Conservation (phyloP, 2,888 invertebrate species). For the Lepidonotus clava region DNA sequence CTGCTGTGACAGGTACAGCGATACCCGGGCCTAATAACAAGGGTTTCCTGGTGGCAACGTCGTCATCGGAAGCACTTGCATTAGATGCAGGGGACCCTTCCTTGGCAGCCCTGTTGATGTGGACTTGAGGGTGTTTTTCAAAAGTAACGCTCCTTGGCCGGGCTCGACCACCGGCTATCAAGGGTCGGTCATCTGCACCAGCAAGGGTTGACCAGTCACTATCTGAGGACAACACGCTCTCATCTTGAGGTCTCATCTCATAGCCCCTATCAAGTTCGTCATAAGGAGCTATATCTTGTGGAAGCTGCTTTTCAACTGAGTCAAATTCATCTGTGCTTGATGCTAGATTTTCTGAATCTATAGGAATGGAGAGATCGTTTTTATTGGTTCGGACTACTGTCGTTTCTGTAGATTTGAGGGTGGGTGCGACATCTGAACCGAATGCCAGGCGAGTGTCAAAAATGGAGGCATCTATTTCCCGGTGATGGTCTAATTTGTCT, state of each 20-base stretch:
- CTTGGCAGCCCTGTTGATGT: background rate
- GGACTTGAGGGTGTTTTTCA: background rate
- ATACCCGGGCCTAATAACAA: background rate
- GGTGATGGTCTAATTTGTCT: too few species aligned
- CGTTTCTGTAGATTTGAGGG: too few species aligned
- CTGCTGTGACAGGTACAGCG: background rate
- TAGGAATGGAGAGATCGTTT: too few species aligned
- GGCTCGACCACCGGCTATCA: background rate
- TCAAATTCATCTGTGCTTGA: too few species aligned
- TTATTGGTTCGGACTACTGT: too few species aligned
- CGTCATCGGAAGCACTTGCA: constrained; percentile 31
- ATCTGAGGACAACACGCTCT: constrained; percentile 14
- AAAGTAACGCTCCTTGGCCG: background rate
- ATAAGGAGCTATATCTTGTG: constrained; percentile 44
- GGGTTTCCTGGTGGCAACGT: background rate
- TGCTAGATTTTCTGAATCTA: too few species aligned
- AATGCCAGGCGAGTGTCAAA: too few species aligned
- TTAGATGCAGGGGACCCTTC: constrained; percentile 45
- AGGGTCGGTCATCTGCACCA: background rate
- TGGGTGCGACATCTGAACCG: too few species aligned
- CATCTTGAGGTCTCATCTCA: background rate
- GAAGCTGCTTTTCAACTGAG: background rate
- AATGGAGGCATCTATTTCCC: too few species aligned
- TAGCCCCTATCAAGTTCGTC: background rate
- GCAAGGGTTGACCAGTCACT: constrained; percentile 8